A percentile compares a stretch with the other conserved stretches of the same genome.
Conservation (phyloP, 2,888 invertebrate genomes). For the Cremastinae sp. region DNA sequence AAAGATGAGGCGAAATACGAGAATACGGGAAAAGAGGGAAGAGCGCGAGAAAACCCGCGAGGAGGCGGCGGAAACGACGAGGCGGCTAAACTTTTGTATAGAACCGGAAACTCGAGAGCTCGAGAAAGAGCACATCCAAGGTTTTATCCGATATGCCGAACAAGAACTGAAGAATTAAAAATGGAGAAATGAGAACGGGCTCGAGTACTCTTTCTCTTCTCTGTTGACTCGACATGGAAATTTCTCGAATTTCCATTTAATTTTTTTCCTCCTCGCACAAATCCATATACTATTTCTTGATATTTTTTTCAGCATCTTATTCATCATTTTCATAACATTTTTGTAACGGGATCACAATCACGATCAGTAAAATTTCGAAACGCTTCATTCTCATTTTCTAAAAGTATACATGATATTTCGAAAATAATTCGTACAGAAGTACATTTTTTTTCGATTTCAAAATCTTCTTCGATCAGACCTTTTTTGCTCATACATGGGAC, state of each 20-base stretch:
- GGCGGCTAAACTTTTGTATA: constrained; percentile 33
- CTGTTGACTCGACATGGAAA: constrained; percentile 15
- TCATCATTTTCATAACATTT: no score
- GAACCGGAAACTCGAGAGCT: constrained; percentile 40
- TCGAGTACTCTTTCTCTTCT: neutral
- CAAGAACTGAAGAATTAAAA: constrained; percentile 46
- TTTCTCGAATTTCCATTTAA: constrained; percentile 32
- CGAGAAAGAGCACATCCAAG: constrained; percentile 41
- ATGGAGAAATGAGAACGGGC: constrained; percentile 10
- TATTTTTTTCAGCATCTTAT: no score
- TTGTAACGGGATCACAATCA: no score
- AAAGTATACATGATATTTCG: no score
- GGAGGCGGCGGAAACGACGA: constrained; percentile 13
- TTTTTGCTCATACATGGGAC: no score
- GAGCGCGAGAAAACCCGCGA: constrained; percentile 20
- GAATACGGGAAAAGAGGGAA: constrained; percentile 8
- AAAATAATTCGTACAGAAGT: no score
- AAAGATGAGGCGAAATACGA: constrained; percentile 58
- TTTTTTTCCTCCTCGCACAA: constrained; percentile 30
- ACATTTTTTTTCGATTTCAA: no score
- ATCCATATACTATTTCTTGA: no score
- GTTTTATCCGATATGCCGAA: constrained; percentile 53
- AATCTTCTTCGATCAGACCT: no score
- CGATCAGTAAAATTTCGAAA: no score
- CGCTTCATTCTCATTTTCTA: no score